Conservation (phyloP, 2,888 invertebrate species). For the Tridacna crocea region DNA sequence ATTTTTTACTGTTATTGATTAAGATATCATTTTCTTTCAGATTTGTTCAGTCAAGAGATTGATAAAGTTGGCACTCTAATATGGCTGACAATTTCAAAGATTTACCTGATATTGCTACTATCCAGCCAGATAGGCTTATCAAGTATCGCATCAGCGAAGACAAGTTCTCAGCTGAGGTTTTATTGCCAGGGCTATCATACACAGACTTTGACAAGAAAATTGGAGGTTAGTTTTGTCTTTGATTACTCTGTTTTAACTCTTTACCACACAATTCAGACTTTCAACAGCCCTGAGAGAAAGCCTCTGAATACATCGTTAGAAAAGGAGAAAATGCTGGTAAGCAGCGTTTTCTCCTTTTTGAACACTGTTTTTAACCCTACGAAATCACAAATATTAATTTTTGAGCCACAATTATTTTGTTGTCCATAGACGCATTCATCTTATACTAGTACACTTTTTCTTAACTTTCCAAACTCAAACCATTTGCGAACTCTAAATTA, state of each 20-base stretch:
- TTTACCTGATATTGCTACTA: slow-evolving; percentile 51
- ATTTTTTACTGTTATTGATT: background rate
- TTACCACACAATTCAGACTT: background rate
- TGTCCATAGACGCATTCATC: no score
- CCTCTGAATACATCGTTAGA: no score
- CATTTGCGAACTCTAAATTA: no score
- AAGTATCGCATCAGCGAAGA: slow-evolving; percentile 61
- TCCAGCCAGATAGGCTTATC: slow-evolving; percentile 60
- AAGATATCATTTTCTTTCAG: background rate
- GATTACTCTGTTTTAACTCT: background rate
- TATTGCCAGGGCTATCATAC: slow-evolving; percentile 57
- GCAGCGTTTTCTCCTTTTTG: no score
- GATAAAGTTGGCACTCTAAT: background rate
- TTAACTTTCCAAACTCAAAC: no score
- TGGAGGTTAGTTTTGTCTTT: slow-evolving; percentile 47
- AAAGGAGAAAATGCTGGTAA: no score
- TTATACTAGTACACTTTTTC: no score
- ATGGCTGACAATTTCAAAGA: slow-evolving; percentile 23
- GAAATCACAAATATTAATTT: no score
- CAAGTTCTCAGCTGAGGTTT: slow-evolving; percentile 54
- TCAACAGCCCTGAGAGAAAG: background rate
- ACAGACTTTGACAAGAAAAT: slow-evolving; percentile 64
- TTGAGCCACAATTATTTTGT: no score
- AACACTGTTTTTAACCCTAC: no score
- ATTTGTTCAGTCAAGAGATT: background rate